Conservation (phyloP, 2,113 vertebrate species). For the Crotalus helleri region DNA sequence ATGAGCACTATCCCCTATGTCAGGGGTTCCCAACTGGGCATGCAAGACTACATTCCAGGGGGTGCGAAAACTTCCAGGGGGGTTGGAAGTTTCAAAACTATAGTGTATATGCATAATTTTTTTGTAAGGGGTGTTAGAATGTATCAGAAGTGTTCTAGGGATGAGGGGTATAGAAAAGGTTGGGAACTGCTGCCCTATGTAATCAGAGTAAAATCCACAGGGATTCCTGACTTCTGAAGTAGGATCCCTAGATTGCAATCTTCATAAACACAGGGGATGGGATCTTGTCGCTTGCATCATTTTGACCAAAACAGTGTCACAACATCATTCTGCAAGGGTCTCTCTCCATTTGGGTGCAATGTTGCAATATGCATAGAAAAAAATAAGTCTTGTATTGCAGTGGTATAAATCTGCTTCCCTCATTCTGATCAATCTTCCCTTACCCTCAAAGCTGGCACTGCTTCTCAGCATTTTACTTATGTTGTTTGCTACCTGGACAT, state of each 20-base stretch:
- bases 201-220: neutral
- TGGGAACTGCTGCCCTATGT: too few species aligned
- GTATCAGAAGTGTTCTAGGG: too few species aligned
- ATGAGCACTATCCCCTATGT: too few species aligned
- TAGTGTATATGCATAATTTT: too few species aligned
- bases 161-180: too few species aligned
- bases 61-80: too few species aligned
- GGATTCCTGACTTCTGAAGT: neutral
- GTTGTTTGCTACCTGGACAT: neutral
- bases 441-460: neutral
- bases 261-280: neutral
- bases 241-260: neutral
- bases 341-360: neutral
- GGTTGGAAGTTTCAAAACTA: too few species aligned
- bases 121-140: too few species aligned
- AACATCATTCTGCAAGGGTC: neutral
- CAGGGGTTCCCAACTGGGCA: too few species aligned
- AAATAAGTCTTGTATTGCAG: neutral
- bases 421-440: neutral
- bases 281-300: neutral
- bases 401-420: neutral
- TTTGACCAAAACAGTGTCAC: neutral
- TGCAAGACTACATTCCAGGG: too few species aligned
- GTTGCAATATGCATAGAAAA: neutral
- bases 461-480: neutral